Percentiles rank a stretch among this genome's conserved stretches.
These are phyloP conservation scores for Chroicocephalus ridibundus DNA, from an alignment of 2,113 vertebrate genomes.

Conservation along the genomic window DNA sequence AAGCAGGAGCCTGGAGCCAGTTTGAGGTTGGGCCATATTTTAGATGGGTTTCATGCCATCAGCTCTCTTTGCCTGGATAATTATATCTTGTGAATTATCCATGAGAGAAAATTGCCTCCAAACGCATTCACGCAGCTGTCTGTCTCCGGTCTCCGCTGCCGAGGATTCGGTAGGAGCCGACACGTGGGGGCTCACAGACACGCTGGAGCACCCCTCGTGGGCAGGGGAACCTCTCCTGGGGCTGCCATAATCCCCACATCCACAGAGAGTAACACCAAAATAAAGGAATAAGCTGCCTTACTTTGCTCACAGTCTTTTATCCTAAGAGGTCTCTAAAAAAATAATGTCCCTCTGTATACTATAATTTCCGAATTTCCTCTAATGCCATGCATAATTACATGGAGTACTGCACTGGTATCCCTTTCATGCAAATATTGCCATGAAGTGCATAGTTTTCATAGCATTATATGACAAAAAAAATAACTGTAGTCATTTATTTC, in stretches of 20 bases:
- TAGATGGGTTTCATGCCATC: not conserved
- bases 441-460: not conserved
- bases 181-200: not conserved
- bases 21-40: constrained; percentile 24
- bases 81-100: constrained; percentile 28
- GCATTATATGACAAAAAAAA: not conserved
- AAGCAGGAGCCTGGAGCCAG: constrained; percentile 8
- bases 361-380: not conserved
- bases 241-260: not conserved
- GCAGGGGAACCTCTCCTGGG: not conserved
- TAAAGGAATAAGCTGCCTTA: not conserved
- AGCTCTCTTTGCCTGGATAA: constrained; percentile 21
- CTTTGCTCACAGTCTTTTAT: not conserved
- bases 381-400: constrained; percentile 15
- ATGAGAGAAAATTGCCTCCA: constrained; percentile 6
- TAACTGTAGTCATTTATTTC: not conserved
- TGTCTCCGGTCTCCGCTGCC: not conserved
- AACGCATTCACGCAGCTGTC: not conserved
- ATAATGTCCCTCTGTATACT: not conserved
- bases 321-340: not conserved
- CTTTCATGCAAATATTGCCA: not conserved
- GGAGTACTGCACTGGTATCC: not conserved
- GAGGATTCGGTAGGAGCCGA: not conserved
- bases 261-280: not conserved
- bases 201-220: not conserved